These are phyloP conservation scores for Chloropsis hardwickii DNA, from an alignment of 2,113 vertebrate genomes.

Conservation along the genomic window DNA sequence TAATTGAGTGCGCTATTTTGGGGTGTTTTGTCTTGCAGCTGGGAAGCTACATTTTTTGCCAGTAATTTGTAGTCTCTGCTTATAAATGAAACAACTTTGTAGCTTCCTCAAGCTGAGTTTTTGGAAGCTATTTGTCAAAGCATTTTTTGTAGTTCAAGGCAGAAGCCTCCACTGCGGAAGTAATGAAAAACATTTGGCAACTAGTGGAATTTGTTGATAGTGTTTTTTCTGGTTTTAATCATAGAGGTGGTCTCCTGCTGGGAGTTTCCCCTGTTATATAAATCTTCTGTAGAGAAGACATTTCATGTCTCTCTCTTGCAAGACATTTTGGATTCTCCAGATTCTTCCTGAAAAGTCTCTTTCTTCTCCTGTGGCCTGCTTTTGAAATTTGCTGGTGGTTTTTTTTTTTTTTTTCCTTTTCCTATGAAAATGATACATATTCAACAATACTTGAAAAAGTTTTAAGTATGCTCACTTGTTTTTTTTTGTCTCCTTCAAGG, in stretches of 20 bases:
- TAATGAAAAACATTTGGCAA: slow-evolving; percentile 55
- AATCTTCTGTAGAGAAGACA: slow-evolving; percentile 5
- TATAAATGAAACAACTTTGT: slow-evolving; percentile 40
- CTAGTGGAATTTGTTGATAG: slow-evolving; percentile 46
- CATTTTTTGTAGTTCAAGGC: slow-evolving; percentile 50
- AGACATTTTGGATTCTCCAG: background rate
- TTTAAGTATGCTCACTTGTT: background rate
- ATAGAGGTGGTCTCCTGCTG: slow-evolving; percentile 50
- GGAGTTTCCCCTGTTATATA: slow-evolving; percentile 22
- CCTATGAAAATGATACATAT: background rate
- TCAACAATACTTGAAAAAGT: background rate
- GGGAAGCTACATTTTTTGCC: slow-evolving; percentile 40
- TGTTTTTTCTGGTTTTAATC: slow-evolving; percentile 50
- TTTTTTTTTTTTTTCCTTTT: background rate
- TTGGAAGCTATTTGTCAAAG: slow-evolving; percentile 47
- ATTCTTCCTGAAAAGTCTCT: background rate
- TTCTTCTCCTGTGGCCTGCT: background rate
- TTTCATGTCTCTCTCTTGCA: background rate
- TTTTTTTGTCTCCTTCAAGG: background rate
- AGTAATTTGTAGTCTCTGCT: slow-evolving; percentile 23
- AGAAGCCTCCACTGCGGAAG: slow-evolving; percentile 25
- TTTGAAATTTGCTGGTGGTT: background rate
- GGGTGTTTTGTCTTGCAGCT: slow-evolving; percentile 64
- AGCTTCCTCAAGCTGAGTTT: slow-evolving; percentile 52
- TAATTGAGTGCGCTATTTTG: slow-evolving; percentile 37